Conservation (phyloP, 2,888 invertebrate species). For the Blastobasis adustella region DNA sequence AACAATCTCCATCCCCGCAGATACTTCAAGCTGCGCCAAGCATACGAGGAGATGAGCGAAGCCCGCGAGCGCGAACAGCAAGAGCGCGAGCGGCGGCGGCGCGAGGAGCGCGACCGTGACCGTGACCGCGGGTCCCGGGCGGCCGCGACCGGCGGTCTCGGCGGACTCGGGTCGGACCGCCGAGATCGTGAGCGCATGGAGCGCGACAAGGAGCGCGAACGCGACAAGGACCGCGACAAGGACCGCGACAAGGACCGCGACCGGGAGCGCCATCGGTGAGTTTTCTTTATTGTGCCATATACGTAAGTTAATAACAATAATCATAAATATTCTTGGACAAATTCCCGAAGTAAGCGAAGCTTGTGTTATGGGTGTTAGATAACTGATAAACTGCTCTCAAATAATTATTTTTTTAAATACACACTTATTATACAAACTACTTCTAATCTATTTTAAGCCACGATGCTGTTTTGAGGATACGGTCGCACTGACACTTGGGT, state of each 20-base stretch:
- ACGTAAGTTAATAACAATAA: too few relatives aligned
- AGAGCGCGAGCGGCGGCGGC: constrained; percentile 64
- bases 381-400: too few relatives aligned
- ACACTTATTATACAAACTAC: too few relatives aligned
- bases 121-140: constrained; percentile 46
- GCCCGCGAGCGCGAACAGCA: constrained; percentile 77
- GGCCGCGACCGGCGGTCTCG: constrained; percentile 5
- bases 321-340: too few relatives aligned
- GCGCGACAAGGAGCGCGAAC: constrained; percentile 52
- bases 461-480: too few relatives aligned
- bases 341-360: too few relatives aligned
- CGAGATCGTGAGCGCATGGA: constrained; percentile 64
- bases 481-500: too few relatives aligned
- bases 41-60: constrained; percentile 79
- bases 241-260: constrained; percentile 21
- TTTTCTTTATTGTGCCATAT: neutral
- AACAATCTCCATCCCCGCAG: constrained; percentile 29
- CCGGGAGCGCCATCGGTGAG: constrained; percentile 29
- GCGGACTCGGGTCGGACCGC: constrained; percentile 57
- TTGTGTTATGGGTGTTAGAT: too few relatives aligned
- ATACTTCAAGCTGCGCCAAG: constrained; percentile 80
- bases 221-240: constrained; percentile 21
- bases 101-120: constrained; percentile 62
- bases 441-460: too few relatives aligned
- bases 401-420: too few relatives aligned